Conservation (phyloP, 1,140 invertebrate species). For the Babylonia areolata region DNA sequence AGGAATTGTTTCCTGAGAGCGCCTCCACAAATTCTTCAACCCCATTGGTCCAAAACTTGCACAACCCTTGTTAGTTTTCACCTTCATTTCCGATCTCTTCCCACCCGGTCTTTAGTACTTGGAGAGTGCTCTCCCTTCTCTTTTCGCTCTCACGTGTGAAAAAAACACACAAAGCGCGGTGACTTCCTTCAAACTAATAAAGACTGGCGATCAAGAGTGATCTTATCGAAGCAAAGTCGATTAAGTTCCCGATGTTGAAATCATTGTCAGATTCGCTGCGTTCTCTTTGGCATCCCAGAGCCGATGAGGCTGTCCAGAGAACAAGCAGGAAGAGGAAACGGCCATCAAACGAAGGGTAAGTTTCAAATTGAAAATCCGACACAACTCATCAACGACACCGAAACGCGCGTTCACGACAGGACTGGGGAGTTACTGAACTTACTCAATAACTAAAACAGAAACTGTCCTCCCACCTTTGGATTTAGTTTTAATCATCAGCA, state of each 20-base stretch:
- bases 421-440: no score
- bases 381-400: no score
- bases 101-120: background rate
- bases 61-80: no score
- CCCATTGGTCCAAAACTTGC: no score
- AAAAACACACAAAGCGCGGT: background rate
- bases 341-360: conserved; percentile 16
- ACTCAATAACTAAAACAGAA: no score
- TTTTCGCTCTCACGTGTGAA: background rate
- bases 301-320: conserved; percentile 23
- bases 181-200: background rate
- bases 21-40: no score
- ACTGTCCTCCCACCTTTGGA: no score
- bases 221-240: background rate
- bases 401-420: no score
- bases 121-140: background rate
- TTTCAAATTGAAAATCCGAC: no score
- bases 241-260: conserved; percentile 35
- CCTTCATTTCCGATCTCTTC: no score
- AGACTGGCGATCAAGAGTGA: background rate
- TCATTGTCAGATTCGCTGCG: conserved; percentile 34
- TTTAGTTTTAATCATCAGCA: no score
- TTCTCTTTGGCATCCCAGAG: conserved; percentile 17
- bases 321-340: conserved; percentile 25
- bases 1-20: no score